Percentiles rank a stretch among this genome's conserved stretches.
phyloP scores from a whole-genome alignment of 2,888 invertebrate species.

The Eupithecia exiguata region DNA sequence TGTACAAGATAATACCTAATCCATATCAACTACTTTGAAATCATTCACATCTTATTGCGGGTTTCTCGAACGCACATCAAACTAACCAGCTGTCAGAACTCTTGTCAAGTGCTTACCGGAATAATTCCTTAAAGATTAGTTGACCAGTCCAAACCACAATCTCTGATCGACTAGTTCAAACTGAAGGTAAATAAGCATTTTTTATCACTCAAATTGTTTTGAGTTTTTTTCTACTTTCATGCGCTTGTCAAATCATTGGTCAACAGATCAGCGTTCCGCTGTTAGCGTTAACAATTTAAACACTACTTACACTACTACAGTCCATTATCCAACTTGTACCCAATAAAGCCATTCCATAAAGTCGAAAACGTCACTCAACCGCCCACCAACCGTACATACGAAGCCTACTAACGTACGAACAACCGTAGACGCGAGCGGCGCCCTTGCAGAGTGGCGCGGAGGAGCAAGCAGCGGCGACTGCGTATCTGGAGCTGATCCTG shows the following conservation, averaged over 20 bases:
- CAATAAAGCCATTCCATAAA: conserved; percentile 13
- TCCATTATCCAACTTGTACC: background rate
- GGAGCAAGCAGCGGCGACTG: conserved; percentile 96
- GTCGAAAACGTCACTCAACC: conserved; percentile 63
- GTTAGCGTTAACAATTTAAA: background rate
- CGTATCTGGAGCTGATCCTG: conserved; percentile 95
- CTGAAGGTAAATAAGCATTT: background rate
- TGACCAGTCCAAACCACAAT: background rate
- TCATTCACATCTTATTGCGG: background rate
- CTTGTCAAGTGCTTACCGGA: background rate
- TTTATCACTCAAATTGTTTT: background rate
- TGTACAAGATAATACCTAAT: background rate
- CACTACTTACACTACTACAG: background rate
- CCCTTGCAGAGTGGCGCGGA: conserved; percentile 91
- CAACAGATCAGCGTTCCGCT: background rate
- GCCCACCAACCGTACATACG: conserved; percentile 45
- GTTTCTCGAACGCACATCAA: background rate
- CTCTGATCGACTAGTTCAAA: background rate
- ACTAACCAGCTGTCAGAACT: background rate
- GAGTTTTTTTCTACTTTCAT: background rate
- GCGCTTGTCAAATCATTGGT: background rate
- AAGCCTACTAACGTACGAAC: conserved; percentile 62
- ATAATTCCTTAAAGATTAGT: background rate
- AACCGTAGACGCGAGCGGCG: conserved; percentile 73
- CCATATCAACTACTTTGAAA: background rate